phyloP scores from a whole-genome alignment of 1,140 invertebrate species.

The Panonychus citri region DNA sequence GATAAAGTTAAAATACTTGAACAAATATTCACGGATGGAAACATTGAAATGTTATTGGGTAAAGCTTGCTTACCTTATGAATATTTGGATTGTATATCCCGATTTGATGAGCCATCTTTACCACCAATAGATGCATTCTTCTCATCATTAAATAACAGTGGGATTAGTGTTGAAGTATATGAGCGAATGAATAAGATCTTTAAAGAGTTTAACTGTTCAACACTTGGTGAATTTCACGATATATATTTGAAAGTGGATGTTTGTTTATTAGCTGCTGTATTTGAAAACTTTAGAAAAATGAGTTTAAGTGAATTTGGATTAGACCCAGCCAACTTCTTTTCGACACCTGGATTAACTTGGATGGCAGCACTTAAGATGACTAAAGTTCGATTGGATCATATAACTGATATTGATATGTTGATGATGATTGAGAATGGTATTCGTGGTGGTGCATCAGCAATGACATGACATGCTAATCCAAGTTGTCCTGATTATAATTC shows the following conservation, averaged over 20 bases:
- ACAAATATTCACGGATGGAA: neutral
- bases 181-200: conserved; percentile 10
- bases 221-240: conserved; percentile 22
- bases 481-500: conserved; percentile 13
- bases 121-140: conserved; percentile 4
- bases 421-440: conserved; percentile 17
- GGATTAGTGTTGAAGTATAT: neutral
- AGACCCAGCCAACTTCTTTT: conserved; percentile 20
- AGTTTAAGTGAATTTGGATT: neutral
- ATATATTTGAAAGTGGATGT: conserved; percentile 24
- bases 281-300: conserved; percentile 20
- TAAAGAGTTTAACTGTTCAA: conserved; percentile 17
- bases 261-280: conserved; percentile 23
- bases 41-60: neutral
- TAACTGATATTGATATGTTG: conserved; percentile 16
- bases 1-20: no score
- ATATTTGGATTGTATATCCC: conserved; percentile 11
- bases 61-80: conserved; percentile 10
- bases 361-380: conserved; percentile 13
- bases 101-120: conserved; percentile 12
- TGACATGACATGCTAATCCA: neutral
- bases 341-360: conserved; percentile 13
- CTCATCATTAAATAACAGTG: neutral
- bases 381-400: conserved; percentile 15
- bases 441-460: neutral